phyloP scores from a whole-genome alignment of 2,888 invertebrate genomes.

The Trachelus stipa region DNA sequence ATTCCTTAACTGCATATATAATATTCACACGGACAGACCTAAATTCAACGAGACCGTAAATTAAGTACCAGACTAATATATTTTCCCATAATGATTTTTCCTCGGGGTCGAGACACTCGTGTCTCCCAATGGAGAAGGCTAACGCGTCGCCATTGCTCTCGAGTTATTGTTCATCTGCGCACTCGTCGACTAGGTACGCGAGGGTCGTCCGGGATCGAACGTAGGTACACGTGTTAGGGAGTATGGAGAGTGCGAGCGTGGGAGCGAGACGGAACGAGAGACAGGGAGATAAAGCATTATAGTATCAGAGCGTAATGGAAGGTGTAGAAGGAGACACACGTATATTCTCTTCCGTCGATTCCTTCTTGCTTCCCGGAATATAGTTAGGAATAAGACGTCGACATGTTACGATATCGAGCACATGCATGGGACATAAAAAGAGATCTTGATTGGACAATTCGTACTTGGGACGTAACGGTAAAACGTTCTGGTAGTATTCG shows the following conservation, averaged over 20 bases:
- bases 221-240: constrained; percentile 38
- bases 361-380: not conserved
- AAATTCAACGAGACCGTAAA: not conserved
- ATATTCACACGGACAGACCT: not conserved
- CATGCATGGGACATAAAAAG: not conserved
- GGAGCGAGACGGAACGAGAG: not conserved
- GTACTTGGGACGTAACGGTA: not conserved
- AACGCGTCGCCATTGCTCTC: constrained; percentile 7
- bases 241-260: constrained; percentile 23
- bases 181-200: not conserved
- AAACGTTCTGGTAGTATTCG: not conserved
- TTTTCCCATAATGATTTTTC: constrained; percentile 1
- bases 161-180: constrained; percentile 5
- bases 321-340: not conserved
- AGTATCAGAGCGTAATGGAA: not conserved
- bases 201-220: constrained; percentile 25
- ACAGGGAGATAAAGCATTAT: not conserved
- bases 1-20: not conserved
- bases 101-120: not conserved
- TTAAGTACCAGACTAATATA: not conserved
- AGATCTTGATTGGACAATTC: not conserved
- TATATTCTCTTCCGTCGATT: not conserved
- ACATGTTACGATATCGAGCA: not conserved
- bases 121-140: not conserved
- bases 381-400: not conserved